Conservation (phyloP, 2,797 vertebrate species). For the Kryptopterus vitreolus region DNA sequence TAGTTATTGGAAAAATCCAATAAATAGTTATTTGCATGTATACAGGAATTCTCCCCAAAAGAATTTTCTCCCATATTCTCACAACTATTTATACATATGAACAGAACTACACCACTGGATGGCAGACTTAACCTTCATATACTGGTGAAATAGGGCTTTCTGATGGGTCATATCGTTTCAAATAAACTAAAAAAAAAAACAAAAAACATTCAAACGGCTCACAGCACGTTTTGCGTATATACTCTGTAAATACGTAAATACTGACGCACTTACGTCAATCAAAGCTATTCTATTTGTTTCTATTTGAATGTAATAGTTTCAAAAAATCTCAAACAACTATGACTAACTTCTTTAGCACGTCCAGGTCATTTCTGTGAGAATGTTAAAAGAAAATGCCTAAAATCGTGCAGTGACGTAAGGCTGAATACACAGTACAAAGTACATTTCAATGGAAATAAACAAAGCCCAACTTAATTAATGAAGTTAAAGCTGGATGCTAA, state of each 20-base stretch:
- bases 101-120: not conserved
- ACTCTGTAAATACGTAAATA: not conserved
- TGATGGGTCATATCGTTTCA: not conserved
- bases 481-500: too few species aligned
- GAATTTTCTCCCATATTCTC: not conserved
- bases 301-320: slow-evolving; percentile 1
- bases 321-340: too few species aligned
- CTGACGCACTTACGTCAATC: not conserved
- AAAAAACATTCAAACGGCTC: not conserved
- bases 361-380: not conserved
- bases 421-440: not conserved
- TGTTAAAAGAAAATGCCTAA: not conserved
- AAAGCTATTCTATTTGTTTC: not conserved
- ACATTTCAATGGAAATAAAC: not conserved
- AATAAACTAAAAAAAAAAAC: too few species aligned
- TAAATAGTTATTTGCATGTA: not conserved
- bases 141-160: not conserved
- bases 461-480: not conserved
- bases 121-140: slow-evolving; percentile 8
- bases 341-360: not conserved
- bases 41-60: too few species aligned
- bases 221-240: not conserved
- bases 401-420: not conserved
- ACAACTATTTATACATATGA: not conserved
- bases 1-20: not conserved